Evolutionary conservation across 2,888 invertebrate genomes (phyloP), one percentile per base, ranked within the genome.

Genomic region (Euclidia mi): DNA sequence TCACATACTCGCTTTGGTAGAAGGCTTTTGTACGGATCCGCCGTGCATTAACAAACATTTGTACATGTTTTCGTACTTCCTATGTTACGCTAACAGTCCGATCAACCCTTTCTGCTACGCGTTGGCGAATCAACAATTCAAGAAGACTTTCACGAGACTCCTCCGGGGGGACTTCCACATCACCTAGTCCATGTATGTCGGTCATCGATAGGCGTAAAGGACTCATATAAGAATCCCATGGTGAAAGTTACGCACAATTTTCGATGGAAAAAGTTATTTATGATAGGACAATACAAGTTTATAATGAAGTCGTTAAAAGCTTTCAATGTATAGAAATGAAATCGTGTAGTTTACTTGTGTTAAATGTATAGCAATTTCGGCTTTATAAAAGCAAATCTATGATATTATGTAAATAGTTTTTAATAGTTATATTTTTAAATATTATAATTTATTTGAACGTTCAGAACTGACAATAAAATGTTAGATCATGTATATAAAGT

Each of bases 91-190:
- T 58, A 99, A 99, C 90, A 99, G 99, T 85, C 99, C 99, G 0
- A 97, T 99, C 87, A 99, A 99, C 92, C 99, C 99, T 6, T 99
- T 99, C 89, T 99, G 99, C 92, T 99, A 99, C 90, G 99, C 99
- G 28, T 94, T 99, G 73, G 99, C 99, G 67, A 99, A 99, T 94
- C 99, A 99, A 84, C 99, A 99, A 89, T 99, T 99, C 94, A 99
- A 99, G 93, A 98, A 99, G 92, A 99, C 99, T 49, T 99, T 99
- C 90, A 98, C 98, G 67, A 96, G 99, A 81, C 98, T 99, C 77
- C 95, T 99, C 38, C 98, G 97, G 85, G 98, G 99, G 1, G 99
- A 99, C 89, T 96, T 99, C 68, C 98, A 98, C 86, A 97, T 98
- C 95, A 98, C 98, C 92, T 98, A 97, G 90, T 92, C 90, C 84